A percentile compares a stretch with the other conserved stretches of the same genome.
phyloP scores from a whole-genome alignment of 2,888 invertebrate species.

The Myathropa florea region DNA sequence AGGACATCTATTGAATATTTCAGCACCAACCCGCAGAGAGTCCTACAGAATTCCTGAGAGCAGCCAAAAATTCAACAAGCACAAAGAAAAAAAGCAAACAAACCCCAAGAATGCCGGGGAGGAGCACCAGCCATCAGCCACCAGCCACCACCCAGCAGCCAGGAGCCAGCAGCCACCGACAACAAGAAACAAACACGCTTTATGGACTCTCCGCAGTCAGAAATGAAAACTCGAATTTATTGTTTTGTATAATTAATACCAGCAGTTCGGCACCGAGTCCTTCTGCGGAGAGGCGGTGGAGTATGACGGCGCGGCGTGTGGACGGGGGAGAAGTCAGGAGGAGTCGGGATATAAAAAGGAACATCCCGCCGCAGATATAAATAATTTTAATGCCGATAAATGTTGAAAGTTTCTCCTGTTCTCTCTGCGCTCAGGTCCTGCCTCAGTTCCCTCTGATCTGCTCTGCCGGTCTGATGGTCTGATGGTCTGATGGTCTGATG shows the following conservation, averaged over 20 bases:
- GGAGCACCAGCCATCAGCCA: too few relatives aligned
- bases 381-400: conserved; percentile 71
- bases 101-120: not conserved
- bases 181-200: conserved; percentile 9
- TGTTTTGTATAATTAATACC: conserved; percentile 65
- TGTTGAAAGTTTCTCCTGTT: conserved; percentile 63
- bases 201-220: conserved; percentile 35
- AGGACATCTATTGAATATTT: conserved; percentile 53
- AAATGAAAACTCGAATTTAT: conserved; percentile 64
- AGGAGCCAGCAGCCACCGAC: too few relatives aligned
- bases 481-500: not conserved
- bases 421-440: not conserved
- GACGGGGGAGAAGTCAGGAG: not conserved
- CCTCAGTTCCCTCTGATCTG: not conserved
- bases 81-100: not conserved
- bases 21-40: conserved; percentile 8
- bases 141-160: too few relatives aligned
- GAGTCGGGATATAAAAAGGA: conserved; percentile 11
- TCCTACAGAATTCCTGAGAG: not conserved
- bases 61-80: not conserved
- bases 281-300: not conserved
- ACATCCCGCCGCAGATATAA: conserved; percentile 65
- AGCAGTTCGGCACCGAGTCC: conserved; percentile 31
- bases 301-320: not conserved
- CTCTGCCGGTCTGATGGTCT: not conserved